A percentile compares a stretch with the other conserved stretches of the same genome.
These are phyloP conservation scores for Melanargia galathea DNA, from an alignment of 2,888 invertebrate species.

Conservation along the genomic window DNA sequence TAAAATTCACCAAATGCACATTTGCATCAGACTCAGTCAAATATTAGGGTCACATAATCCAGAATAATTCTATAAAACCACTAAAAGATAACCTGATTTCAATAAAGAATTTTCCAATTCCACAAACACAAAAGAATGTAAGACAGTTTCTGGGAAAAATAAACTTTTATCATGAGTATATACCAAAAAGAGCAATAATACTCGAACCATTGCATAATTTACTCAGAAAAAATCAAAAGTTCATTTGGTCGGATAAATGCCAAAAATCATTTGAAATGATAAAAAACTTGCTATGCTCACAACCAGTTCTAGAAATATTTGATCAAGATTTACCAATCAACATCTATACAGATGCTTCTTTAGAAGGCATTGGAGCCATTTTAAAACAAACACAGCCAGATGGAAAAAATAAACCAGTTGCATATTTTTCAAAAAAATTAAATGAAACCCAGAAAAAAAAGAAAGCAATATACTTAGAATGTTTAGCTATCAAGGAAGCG, in stretches of 20 bases:
- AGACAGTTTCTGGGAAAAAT: constrained; percentile 44
- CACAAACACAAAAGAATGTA: constrained; percentile 41
- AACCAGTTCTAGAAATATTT: constrained; percentile 35
- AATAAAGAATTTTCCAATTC: constrained; percentile 37
- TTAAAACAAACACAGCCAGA: constrained; percentile 26
- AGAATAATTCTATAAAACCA: constrained; percentile 42
- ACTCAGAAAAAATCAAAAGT: constrained; percentile 8
- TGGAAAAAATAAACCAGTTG: constrained; percentile 25
- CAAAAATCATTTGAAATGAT: constrained; percentile 33
- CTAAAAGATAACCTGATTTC: constrained; percentile 42
- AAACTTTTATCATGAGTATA: no score
- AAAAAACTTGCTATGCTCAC: constrained; percentile 32
- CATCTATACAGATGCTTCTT: constrained; percentile 33
- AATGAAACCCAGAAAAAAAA: no score
- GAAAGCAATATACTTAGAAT: no score
- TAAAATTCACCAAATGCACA: constrained; percentile 41
- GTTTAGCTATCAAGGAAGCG: constrained; percentile 37
- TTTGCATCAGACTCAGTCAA: constrained; percentile 41
- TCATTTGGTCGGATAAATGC: constrained; percentile 19
- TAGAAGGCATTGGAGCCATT: constrained; percentile 28
- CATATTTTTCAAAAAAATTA: no score
- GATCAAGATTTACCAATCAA: constrained; percentile 29
- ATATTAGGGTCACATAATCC: constrained; percentile 42
- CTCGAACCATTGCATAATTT: constrained; percentile 35
- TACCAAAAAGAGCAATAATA: constrained; percentile 24